Evolutionary conservation across 2,113 vertebrate species (phyloP), one percentile per base, ranked within the genome.

Genomic region (Tachycineta bicolor): DNA sequence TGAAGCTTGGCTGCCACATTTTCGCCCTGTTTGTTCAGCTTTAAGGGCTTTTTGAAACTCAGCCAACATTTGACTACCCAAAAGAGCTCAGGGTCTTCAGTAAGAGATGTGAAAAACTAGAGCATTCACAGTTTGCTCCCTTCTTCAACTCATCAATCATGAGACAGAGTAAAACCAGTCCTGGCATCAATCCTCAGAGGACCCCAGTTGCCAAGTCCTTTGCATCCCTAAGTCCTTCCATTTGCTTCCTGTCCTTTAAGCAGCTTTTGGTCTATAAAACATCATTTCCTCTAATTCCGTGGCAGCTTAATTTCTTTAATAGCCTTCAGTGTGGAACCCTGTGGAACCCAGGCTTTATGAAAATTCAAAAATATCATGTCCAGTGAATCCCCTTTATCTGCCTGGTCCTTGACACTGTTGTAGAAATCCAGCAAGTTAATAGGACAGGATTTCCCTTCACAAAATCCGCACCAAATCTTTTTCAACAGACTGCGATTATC

Each of bases 301-400:
- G 64, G 64, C 56, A 91, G 93, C 83, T 89, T 97, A 96, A 83
- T 91, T 84, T 96, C 80, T 94, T 59, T 93, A 94, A 93, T 84
- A 94, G 89, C 64, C 39, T 81, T 83, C 80, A 68, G 8, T 52
- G 39, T 83, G 37, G 63, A 90, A 43, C 55, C 25, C 55, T 85
- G 21, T 69, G 37, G 37, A 37, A 37, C 80, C 91, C 56, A 92
- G 41, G 64, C 64, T 94, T 95, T 96, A 81, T 82, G 76, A 82
- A 93, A 90, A 96, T 93, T 89, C 68, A 91, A 33, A 89, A 92
- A 49, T 81, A 49, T 82, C 76, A 52, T 56, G 52, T 84, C 73
- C 80, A 89, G 33, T 86, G 76, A 95, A 93, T 89, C 86, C 83
- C n/a, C 64, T 95, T 92, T 87, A 95, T 93, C 95, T 0, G 4